Evolutionary conservation across 2,888 invertebrate genomes (phyloP).

Genomic region (Lasioglossum oenotherae): DNA sequence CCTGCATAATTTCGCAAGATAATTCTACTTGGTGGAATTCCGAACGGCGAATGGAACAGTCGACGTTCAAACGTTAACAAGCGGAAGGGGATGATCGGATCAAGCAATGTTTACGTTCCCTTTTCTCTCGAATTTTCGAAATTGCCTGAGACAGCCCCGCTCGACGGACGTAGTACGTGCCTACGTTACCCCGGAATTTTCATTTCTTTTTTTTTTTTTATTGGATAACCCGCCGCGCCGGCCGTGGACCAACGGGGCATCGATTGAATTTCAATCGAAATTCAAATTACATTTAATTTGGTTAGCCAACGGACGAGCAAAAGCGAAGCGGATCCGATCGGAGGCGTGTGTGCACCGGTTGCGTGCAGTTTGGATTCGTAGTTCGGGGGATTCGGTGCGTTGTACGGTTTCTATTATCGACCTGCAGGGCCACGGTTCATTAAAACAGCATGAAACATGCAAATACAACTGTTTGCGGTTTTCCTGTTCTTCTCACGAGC

Average conservation of each 20-base stretch:
- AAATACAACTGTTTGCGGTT: constrained; percentile 51
- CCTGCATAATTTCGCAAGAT: not conserved
- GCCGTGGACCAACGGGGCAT: constrained; percentile 55
- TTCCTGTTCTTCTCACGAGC: not conserved
- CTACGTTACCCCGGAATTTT: constrained; percentile 65
- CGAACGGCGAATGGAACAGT: not conserved
- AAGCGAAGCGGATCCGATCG: constrained; percentile 29
- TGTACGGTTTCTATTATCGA: constrained; percentile 78
- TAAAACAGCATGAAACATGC: constrained; percentile 64
- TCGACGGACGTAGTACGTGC: constrained; percentile 40
- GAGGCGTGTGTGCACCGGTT: constrained; percentile 42
- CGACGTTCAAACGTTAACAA: not conserved
- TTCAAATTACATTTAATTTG: constrained; percentile 82
- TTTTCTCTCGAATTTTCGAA: constrained; percentile 53
- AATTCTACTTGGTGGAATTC: not conserved
- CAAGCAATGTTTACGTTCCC: not conserved
- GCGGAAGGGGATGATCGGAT: not conserved
- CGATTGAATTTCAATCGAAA: constrained; percentile 83
- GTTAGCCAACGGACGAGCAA: constrained; percentile 70
- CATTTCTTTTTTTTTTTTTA: constrained; percentile 71
- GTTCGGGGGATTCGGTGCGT: constrained; percentile 62
- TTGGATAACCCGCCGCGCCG: constrained; percentile 54
- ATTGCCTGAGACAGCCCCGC: constrained; percentile 34
- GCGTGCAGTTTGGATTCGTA: constrained; percentile 65
- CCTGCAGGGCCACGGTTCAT: constrained; percentile 63